phyloP scores from a whole-genome alignment of 2,113 vertebrate genomes.

The Coptodon bakossiorum region DNA sequence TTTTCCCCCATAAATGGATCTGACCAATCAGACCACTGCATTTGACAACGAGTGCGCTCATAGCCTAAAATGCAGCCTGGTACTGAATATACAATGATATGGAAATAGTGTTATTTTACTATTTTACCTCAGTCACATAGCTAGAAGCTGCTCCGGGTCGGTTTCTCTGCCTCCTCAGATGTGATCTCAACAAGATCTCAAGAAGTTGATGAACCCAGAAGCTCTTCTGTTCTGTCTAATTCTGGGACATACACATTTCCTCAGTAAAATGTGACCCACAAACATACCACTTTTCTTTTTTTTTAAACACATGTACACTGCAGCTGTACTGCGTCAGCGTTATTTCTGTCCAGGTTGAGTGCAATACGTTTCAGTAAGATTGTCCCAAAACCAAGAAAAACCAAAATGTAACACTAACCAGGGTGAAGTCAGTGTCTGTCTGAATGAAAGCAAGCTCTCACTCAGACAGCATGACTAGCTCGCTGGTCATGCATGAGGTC shows the following conservation, averaged over 20 bases:
- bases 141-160: neutral
- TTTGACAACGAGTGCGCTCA: neutral
- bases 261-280: neutral
- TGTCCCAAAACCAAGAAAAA: neutral
- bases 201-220: neutral
- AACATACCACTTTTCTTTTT: neutral
- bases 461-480: neutral
- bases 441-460: neutral
- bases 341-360: neutral
- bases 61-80: neutral
- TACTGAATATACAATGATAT: neutral
- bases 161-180: neutral
- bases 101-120: neutral
- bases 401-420: neutral
- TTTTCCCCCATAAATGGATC: neutral
- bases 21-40: neutral
- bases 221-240: neutral
- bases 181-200: neutral
- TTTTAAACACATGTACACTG: neutral
- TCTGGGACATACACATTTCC: neutral
- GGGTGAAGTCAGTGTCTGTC: neutral
- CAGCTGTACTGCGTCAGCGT: neutral
- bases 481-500: rapidly evolving
- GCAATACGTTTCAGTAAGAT: neutral
- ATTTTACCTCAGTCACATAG: neutral